phyloP scores from a whole-genome alignment of 2,113 vertebrate species.

The Notarius quadriscutis region DNA sequence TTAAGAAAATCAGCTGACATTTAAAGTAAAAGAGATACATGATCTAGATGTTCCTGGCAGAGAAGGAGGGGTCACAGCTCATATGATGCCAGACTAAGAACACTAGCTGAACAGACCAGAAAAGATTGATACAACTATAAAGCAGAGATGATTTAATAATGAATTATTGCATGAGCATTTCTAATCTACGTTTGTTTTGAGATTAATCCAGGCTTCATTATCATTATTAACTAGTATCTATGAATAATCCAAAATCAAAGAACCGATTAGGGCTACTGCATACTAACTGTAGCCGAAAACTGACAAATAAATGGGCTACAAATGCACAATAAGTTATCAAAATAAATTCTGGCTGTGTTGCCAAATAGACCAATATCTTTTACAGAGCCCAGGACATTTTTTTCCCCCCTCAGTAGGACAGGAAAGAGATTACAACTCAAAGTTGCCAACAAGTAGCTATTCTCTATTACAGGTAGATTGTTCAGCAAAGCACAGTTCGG shows the following conservation, averaged over 20 bases:
- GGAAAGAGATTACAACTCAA: background rate
- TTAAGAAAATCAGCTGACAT: background rate
- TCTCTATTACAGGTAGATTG: background rate
- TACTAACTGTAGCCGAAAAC: no score
- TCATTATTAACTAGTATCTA: no score
- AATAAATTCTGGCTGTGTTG: background rate
- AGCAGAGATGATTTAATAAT: background rate
- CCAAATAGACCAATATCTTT: background rate
- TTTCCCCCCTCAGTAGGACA: background rate
- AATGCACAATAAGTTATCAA: background rate
- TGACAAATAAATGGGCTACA: background rate
- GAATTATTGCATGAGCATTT: no score
- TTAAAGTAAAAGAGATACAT: background rate
- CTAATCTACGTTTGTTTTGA: no score
- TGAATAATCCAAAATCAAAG: no score
- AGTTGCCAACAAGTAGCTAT: background rate
- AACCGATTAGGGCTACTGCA: no score
- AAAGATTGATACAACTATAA: background rate
- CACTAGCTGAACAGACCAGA: background rate
- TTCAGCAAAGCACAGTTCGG: background rate
- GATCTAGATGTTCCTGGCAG: background rate
- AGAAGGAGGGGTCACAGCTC: background rate
- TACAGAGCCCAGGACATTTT: background rate
- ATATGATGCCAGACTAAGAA: conserved; percentile 31
- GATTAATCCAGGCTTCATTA: no score